Base-by-base conservation (phyloP, 2,113 vertebrate species). In the Promerops cafer region DNA sequence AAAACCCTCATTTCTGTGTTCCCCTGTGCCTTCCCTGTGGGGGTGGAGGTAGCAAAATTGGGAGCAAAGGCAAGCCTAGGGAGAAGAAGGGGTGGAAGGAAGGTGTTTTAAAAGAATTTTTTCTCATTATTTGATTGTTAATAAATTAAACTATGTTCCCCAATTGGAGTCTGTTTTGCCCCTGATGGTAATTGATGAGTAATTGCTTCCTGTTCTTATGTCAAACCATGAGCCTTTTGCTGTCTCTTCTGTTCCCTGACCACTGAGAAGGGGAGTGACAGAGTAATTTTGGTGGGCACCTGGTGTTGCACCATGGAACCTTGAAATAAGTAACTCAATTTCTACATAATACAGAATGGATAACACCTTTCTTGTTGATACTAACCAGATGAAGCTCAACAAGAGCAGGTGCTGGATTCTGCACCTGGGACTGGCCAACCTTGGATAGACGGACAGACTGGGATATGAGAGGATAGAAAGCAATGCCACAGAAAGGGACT, bases 401-500 rank as follows among this genome's bases (percentile, higher is more conserved):
- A 47, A 45, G 28, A 15, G 19, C 28, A 61, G 54, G 28, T n/a
- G 23, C 28, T 30, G 28, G 18, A 45, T 61, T n/a, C 23, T 61
- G 8, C 28, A 30, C 8, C 12, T 70, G 33, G 13, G 23, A 39
- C 8, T 20, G 16, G 16, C 5, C 26, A 70, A 3, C 24, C 13
- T 19, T n/a, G n/a, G 28, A 39, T 53, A 23, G 14, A 23, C 0
- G 0, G 23, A 24, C 13, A n/a, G 40, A 26, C 10, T 40, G n/a
- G 2, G 3, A 33, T 45, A 63, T 40, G n/a, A 30, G 9, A 60
- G 6, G 11, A 37, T 26, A 33, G 56, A 87, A 23, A 70, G 10
- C 28, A 78, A 4, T 16, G 27, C 18, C 12, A 6, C 2, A 8
- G 23, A 53, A 69, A 78, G 3, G 10, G 5, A 3, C 24, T n/a